Evolutionary conservation across 2,113 vertebrate species (phyloP), one percentile per base, ranked within the genome.

Genomic region (Anguilla rostrata): DNA sequence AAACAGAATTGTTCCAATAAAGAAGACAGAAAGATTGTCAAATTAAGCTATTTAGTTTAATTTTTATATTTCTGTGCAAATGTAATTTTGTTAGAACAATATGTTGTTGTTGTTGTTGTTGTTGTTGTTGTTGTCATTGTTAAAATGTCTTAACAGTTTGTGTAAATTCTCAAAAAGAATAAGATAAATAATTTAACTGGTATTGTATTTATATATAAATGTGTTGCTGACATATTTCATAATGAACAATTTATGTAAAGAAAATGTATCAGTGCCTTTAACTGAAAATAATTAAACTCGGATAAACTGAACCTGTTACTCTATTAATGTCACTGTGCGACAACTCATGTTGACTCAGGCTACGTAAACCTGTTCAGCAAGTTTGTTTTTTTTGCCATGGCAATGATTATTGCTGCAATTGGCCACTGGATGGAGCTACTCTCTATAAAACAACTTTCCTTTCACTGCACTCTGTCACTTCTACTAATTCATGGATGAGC

Each of bases 361-460:
- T 46, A 46, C 8, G 43, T 46, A 46, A 46, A 46, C 43, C 43
- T 46, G 43, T 46, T 46, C 43, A 8, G 43, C 4, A 46, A 46
- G 5, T 46, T 46, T 46, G 1, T 46, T 46, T 46, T 46, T 46
- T 46, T 46, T 46, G 43, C 16, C 39, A 84, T 14, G 12, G 16
- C 8, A n/a, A 75, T 29, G 9, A 75, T 75, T 34, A 29, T 6
- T 43, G 22, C 40, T 39, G 82, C 15, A 66, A 26, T 39, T 63
- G 40, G 22, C 90, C 92, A 93, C 91, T 86, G 0, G 85, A 88
- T 49, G 92, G 91, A 3, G 89, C 90, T 86, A 91, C 46, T 11
- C 80, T 18, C 75, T 81, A n/a, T 63, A 0, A 8, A 66, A 87
- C 0, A 75, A 7, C 71, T 29, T 34, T 34, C 11, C 26, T 75